phyloP scores from a whole-genome alignment of 2,113 vertebrate genomes.

The Apodemus sylvaticus region DNA sequence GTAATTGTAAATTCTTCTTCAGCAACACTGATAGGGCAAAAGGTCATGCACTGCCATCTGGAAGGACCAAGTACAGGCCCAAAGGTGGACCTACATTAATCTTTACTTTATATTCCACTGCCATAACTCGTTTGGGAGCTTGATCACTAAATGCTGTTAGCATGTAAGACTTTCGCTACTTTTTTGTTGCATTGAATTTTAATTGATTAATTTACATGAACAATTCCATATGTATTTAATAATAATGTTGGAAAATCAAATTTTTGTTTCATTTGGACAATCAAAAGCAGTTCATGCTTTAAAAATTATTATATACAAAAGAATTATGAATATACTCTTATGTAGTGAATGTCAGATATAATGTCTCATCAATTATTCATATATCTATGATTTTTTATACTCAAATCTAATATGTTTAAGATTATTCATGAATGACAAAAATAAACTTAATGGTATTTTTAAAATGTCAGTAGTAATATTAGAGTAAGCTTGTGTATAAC shows the following conservation, averaged over 20 bases:
- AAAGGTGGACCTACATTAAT: neutral
- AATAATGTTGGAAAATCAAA: neutral
- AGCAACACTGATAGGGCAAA: neutral
- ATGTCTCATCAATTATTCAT: neutral
- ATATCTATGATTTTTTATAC: neutral
- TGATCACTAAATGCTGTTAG: neutral
- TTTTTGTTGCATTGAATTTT: neutral
- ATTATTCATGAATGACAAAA: neutral
- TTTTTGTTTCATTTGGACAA: neutral
- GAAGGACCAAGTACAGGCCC: neutral
- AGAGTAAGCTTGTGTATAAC: neutral
- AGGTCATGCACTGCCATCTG: neutral
- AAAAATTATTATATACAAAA: neutral
- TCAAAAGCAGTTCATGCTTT: neutral
- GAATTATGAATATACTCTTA: neutral
- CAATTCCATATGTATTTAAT: neutral
- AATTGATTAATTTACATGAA: neutral
- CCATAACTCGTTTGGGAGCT: neutral
- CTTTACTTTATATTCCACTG: neutral
- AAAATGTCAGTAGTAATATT: neutral
- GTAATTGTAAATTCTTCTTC: slow-evolving; percentile 15
- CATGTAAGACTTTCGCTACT: neutral
- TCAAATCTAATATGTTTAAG: neutral
- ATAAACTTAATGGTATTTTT: neutral
- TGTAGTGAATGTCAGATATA: neutral